Conservation (phyloP, 2,797 vertebrate genomes). For the Hafferia zeledoni region DNA sequence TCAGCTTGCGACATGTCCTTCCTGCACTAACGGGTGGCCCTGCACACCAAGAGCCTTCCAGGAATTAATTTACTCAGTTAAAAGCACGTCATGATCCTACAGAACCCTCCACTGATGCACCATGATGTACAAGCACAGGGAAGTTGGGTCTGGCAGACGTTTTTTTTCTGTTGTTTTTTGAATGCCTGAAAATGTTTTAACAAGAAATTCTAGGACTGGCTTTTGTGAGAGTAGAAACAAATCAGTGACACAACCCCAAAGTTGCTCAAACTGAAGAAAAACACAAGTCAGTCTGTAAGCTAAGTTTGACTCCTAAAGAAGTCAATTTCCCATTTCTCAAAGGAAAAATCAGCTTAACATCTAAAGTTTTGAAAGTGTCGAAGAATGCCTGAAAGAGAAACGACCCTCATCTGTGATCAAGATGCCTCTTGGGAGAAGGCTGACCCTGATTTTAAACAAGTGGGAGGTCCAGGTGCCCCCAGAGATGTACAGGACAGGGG, state of each 20-base stretch:
- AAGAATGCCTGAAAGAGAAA: not conserved
- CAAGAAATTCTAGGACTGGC: not conserved
- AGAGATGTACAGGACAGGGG: fast-evolving
- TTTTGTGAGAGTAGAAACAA: not conserved
- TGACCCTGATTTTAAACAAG: not conserved
- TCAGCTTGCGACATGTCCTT: not conserved
- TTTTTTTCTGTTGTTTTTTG: not conserved
- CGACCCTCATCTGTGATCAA: not conserved
- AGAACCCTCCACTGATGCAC: fast-evolving
- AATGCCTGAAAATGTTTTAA: not conserved
- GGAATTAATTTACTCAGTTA: not conserved
- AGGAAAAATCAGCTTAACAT: not conserved
- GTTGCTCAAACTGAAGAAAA: not conserved
- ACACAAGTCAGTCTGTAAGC: not conserved
- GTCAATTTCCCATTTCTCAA: not conserved
- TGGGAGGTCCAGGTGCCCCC: fast-evolving
- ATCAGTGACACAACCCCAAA: not conserved
- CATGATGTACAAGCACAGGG: fast-evolving
- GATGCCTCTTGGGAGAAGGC: not conserved
- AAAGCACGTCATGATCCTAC: not conserved
- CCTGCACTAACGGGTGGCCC: not conserved
- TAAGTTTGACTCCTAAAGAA: not conserved
- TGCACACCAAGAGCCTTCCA: not conserved
- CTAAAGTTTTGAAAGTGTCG: not conserved
- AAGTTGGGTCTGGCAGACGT: fast-evolving